Base-by-base conservation (phyloP, 2,113 vertebrate species). In the Rynchops niger region DNA sequence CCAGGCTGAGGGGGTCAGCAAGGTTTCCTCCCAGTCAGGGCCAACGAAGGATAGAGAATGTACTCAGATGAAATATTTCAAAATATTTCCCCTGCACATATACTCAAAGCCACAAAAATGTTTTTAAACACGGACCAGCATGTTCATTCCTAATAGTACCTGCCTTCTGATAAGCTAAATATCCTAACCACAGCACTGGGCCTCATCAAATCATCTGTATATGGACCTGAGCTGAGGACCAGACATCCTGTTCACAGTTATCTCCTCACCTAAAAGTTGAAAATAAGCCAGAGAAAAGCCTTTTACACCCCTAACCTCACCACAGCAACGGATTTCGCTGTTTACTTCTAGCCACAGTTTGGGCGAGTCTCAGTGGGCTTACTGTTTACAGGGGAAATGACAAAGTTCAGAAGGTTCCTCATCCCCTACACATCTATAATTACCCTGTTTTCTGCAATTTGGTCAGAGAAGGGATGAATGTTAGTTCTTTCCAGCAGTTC, bases 371-470 rank as follows among this genome's bases (percentile, higher is more conserved):
- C 83, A 69, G 20, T 50, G 62, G 55, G 43, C 15, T 76, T 59
- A 21, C 11, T 93, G 85, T 96, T 97, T 95, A 95, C 69, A 84
- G 78, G 73, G 38, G 58, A 88, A 90, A 89, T 47, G n/a, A 82
- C 90, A 84, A 92, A 92, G 93, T 97, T 96, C 95, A 97, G 80
- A 80, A 96, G 87, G 95, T 95, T 96, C 79, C 79, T 86, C 94
- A 63, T 58, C 82, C 86, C 67, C 19, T 87, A 67, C 66, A 85
- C 49, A 91, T 61, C 93, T 96, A 92, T 90, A 96, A 97, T 97
- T 97, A 96, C 47, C 87, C 94, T 97, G 93, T 93, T 97, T 95
- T 56, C 94, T 90, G 55, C 74, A 84, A 79, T 52, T 82, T 71
- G 78, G 94, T 74, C 93, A 94, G 92, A 85, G 20, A 81, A 92